A percentile compares a stretch with the other conserved stretches of the same genome.
Evolutionary conservation across 2,888 invertebrate species (phyloP).

Genomic region (Drosophila koepferae): DNA sequence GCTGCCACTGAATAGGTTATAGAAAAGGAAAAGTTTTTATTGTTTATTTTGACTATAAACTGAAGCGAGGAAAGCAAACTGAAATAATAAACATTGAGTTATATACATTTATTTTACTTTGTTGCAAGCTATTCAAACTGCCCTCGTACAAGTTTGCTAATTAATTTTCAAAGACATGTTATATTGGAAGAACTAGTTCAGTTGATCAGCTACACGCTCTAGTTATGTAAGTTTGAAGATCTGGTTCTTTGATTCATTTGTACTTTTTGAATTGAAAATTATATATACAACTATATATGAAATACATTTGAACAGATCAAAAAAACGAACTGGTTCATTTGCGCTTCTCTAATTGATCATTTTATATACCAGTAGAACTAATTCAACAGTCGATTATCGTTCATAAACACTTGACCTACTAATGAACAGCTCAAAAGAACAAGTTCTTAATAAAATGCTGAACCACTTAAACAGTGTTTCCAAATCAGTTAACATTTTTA

Average conservation of each 20-base stretch:
- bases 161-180: neutral
- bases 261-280: neutral
- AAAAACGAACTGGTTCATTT: neutral
- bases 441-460: neutral
- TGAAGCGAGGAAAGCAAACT: neutral
- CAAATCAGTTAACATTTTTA: too few species aligned
- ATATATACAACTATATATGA: neutral
- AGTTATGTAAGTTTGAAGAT: neutral
- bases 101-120: neutral
- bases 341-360: neutral
- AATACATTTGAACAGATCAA: neutral
- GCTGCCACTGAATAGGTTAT: neutral
- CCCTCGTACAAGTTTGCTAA: neutral
- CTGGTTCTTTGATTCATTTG: neutral
- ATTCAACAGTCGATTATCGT: neutral
- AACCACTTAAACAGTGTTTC: neutral
- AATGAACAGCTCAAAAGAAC: neutral
- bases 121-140: neutral
- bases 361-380: neutral
- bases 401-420: neutral
- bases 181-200: neutral
- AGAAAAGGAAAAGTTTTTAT: neutral
- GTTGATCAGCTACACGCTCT: neutral
- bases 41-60: neutral
- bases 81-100: neutral